Evolutionary conservation across 2,113 vertebrate species (phyloP).

Genomic region (Callionymus lyra): DNA sequence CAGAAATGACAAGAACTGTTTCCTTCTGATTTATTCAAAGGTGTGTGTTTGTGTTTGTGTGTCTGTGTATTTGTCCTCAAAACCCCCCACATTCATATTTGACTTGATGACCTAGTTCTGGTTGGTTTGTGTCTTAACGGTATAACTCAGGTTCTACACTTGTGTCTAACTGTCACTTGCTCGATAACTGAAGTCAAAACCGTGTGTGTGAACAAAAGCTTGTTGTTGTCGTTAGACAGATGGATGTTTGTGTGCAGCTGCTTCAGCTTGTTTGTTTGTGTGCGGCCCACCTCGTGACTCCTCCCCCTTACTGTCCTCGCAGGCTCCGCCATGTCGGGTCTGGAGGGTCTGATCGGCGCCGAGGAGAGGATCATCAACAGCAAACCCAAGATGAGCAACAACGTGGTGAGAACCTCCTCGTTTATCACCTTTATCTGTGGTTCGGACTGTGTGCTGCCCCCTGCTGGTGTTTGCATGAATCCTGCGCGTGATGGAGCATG

Average conservation of each 20-base stretch:
- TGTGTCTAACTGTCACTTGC: too few relatives aligned
- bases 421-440: constrained; percentile 13
- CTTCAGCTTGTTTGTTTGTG: too few relatives aligned
- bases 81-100: constrained; percentile 26
- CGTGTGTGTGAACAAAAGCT: constrained; percentile 41
- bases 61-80: constrained; percentile 9
- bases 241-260: constrained; percentile 28
- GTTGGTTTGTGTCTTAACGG: background rate
- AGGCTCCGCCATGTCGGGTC: constrained; percentile 84
- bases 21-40: too few relatives aligned
- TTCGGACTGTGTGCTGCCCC: constrained; percentile 20
- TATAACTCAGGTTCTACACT: too few relatives aligned
- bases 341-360: constrained; percentile 81
- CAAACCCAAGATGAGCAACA: constrained; percentile 81
- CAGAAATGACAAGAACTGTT: too few relatives aligned
- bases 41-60: too few relatives aligned
- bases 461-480: constrained; percentile 22
- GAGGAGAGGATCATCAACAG: constrained; percentile 91
- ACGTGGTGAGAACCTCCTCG: constrained; percentile 74
- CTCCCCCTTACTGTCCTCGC: constrained; percentile 24
- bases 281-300: constrained; percentile 16
- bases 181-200: constrained; percentile 1
- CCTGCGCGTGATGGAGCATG: constrained; percentile 40
- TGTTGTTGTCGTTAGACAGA: constrained; percentile 45
- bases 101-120: constrained; percentile 17